phyloP scores from a whole-genome alignment of 2,113 vertebrate species.

The Reinhardtius hippoglossoides region DNA sequence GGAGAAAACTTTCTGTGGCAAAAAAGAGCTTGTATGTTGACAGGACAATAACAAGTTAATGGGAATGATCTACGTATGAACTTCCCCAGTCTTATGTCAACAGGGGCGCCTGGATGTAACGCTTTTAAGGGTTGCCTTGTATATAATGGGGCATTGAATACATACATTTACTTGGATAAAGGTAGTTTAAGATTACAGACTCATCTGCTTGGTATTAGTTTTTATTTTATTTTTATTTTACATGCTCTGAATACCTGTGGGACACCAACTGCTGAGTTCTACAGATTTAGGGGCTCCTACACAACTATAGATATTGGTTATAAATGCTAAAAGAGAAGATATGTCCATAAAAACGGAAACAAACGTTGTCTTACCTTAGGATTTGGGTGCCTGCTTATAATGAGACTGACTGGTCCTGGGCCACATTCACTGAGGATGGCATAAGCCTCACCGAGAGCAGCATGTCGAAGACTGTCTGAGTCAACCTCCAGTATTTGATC shows the following conservation, averaged over 20 bases:
- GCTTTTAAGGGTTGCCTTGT: no score
- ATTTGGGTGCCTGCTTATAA: slow-evolving; percentile 95
- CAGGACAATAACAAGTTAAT: no score
- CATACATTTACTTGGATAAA: neutral
- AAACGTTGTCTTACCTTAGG: slow-evolving; percentile 86
- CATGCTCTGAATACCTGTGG: neutral
- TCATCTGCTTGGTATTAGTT: neutral
- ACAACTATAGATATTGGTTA: neutral
- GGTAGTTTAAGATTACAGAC: neutral
- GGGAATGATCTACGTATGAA: no score
- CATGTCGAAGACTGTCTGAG: slow-evolving; percentile 90
- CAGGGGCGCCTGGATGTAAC: no score
- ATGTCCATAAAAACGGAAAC: neutral
- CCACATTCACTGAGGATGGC: slow-evolving; percentile 95
- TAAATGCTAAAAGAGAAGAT: neutral
- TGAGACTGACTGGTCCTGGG: slow-evolving; percentile 92
- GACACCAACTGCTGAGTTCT: neutral
- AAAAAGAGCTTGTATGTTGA: no score
- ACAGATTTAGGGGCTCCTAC: neutral
- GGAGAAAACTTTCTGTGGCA: no score
- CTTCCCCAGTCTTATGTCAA: no score
- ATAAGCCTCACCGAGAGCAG: slow-evolving; percentile 92
- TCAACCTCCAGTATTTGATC: slow-evolving; percentile 97
- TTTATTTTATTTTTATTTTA: neutral
- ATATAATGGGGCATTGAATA: no score